Evolutionary conservation across 1,140 invertebrate species (phyloP).

Genomic region (Delia radicum): DNA sequence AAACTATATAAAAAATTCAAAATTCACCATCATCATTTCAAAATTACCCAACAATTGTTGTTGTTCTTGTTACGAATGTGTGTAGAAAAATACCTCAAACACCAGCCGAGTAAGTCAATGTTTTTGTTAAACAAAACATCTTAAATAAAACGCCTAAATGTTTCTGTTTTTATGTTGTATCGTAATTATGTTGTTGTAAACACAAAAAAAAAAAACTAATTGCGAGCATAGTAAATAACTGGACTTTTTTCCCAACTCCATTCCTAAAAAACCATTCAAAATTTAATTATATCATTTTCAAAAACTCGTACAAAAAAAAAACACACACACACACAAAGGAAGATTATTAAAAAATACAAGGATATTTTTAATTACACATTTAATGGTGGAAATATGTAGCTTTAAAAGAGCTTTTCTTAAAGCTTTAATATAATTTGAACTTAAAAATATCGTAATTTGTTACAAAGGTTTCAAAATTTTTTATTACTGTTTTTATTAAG

Average conservation of each 20-base stretch:
- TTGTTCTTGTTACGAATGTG: conserved; percentile 4
- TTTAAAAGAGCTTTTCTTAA: no score
- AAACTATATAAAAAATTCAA: conserved; percentile 2
- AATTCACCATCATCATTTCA: conserved; percentile 6
- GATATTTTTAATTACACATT: no score
- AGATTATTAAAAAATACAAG: neutral
- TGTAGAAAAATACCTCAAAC: conserved; percentile 56
- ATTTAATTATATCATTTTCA: neutral
- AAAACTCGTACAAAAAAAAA: no score
- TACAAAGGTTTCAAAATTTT: no score
- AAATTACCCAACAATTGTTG: neutral
- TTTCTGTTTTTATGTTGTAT: conserved; percentile 21
- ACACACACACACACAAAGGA: neutral
- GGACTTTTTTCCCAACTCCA: neutral
- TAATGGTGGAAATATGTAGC: no score
- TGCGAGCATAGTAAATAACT: conserved; percentile 18
- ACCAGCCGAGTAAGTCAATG: conserved; percentile 53
- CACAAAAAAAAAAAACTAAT: conserved; percentile 1
- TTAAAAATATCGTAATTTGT: no score
- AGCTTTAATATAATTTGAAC: no score
- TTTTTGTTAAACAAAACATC: neutral
- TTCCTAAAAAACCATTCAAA: neutral
- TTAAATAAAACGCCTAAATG: neutral
- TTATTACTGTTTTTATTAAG: no score
- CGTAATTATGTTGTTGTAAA: conserved; percentile 16